Conservation (phyloP, 2,888 invertebrate species). For the Choreutis nemorana region DNA sequence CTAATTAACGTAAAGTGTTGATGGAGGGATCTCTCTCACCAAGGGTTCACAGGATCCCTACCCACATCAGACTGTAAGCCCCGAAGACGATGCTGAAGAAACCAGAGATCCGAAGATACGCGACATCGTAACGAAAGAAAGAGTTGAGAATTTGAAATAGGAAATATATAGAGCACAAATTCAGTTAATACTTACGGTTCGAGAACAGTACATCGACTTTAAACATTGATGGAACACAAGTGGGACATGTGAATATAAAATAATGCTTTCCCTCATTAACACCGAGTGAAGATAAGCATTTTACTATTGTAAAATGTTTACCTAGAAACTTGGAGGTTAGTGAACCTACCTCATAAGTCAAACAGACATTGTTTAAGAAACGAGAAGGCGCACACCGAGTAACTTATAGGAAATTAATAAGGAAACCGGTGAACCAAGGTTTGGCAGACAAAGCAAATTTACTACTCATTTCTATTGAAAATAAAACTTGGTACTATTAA, state of each 20-base stretch:
- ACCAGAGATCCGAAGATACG: not conserved
- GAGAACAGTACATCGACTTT: constrained; percentile 7
- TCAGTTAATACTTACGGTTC: too few relatives aligned
- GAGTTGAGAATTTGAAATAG: too few relatives aligned
- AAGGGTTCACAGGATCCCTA: too few relatives aligned
- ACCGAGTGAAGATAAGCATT: constrained; percentile 10
- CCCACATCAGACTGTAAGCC: not conserved
- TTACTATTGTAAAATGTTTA: constrained; percentile 18
- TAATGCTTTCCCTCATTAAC: constrained; percentile 2
- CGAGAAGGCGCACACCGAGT: too few relatives aligned
- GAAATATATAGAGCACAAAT: too few relatives aligned
- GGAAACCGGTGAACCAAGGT: too few relatives aligned
- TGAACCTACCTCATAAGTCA: constrained; percentile 17
- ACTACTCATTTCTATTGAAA: too few relatives aligned
- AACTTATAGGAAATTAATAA: too few relatives aligned
- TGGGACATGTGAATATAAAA: not conserved
- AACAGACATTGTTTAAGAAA: not conserved
- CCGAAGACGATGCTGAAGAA: not conserved
- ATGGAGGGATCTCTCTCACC: constrained; percentile 35
- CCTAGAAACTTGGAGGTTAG: constrained; percentile 20
- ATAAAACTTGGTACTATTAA: too few relatives aligned
- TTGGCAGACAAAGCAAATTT: too few relatives aligned
- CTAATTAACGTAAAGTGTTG: constrained; percentile 47
- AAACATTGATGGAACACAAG: constrained; percentile 2
- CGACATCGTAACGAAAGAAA: too few relatives aligned